A percentile compares a stretch with the other conserved stretches of the same genome.
These are phyloP conservation scores for Drosophila lacteicornis DNA, from an alignment of 1,140 invertebrate genomes.

Conservation along the genomic window DNA sequence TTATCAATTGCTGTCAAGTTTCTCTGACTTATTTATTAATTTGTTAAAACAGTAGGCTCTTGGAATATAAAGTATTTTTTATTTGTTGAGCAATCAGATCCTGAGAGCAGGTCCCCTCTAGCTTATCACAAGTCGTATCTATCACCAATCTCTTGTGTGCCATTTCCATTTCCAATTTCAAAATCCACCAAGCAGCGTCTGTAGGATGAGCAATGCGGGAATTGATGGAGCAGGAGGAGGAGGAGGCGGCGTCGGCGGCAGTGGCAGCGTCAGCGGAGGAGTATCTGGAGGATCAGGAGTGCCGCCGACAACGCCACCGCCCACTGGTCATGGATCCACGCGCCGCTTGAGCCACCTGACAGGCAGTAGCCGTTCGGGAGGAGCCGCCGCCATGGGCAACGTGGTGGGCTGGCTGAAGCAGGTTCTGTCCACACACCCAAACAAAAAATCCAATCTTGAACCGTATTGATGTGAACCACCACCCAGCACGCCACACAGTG, in stretches of 20 bases:
- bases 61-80: not conserved
- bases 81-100: slow-evolving; percentile 16
- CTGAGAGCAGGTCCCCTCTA: slow-evolving; percentile 2
- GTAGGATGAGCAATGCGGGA: slow-evolving; percentile 69
- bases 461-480: slow-evolving; percentile 40
- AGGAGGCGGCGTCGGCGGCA: slow-evolving; percentile 13
- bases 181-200: slow-evolving; percentile 60
- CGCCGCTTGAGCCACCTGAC: slow-evolving; percentile 87
- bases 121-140: slow-evolving; percentile 27
- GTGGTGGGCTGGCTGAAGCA: slow-evolving; percentile 92
- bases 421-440: slow-evolving; percentile 85
- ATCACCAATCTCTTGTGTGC: slow-evolving; percentile 52
- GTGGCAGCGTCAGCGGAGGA: slow-evolving; percentile 1
- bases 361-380: slow-evolving; percentile 86
- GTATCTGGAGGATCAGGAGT: slow-evolving; percentile 19
- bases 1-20: not conserved
- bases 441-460: slow-evolving; percentile 10
- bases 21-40: not conserved
- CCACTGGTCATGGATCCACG: slow-evolving; percentile 86
- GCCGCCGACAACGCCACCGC: slow-evolving; percentile 71
- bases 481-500: slow-evolving; percentile 33
- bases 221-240: slow-evolving; percentile 55
- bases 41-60: not conserved
- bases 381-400: slow-evolving; percentile 88
- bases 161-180: slow-evolving; percentile 46